Base-by-base conservation (phyloP, 2,797 vertebrate species). In the Lagodon rhomboides region DNA sequence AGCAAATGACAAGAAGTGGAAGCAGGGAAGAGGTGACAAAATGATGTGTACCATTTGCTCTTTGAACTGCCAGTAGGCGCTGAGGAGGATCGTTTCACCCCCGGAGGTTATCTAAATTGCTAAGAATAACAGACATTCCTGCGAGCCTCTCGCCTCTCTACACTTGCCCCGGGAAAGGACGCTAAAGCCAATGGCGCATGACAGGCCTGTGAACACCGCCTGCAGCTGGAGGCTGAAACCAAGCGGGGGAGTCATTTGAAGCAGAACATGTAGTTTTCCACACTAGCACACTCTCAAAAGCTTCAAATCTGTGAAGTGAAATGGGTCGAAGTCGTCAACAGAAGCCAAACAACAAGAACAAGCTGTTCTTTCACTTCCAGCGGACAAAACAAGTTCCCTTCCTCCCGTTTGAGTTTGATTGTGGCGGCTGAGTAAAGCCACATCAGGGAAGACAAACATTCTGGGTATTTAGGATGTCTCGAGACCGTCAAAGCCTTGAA, bases 91-190 rank as follows among this genome's bases (percentile, higher is more conserved):
- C 71, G 30, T 41, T 79, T 75, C 79, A 81, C 71, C 76, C 85
- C 75, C 73, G 59, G 71, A 84, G 76, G 76, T 91, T 71, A 69
- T 89, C 79, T 84, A 88, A 85, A 89, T 72, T 64, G 61, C 84
- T 84, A 82, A 91, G 90, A 93, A 91, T 67, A 93, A 86, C 85
- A 88, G 81, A 85, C 87, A 88, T 91, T 93, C 88, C 87, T 89
- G 61, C 34, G 71, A 89, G 73, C 74, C 84, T 76, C 61, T 73
- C 53, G 22, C 85, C 80, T 87, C 83, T 82, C 70, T 71, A 72
- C 73, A 79, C 79, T 82, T 75, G 63, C 80, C 68, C 50, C 82
- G 3, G 78, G 86, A 88, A 79, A 78, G 75, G 88, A 89, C 16
- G 10, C 30, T 69, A 15, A 77, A 73, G 74, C 73, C 82, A 75